A percentile compares a stretch with the other conserved stretches of the same genome.
These are phyloP conservation scores for Dendrolimus houi DNA, from an alignment of 2,888 invertebrate species.

Conservation along the genomic window DNA sequence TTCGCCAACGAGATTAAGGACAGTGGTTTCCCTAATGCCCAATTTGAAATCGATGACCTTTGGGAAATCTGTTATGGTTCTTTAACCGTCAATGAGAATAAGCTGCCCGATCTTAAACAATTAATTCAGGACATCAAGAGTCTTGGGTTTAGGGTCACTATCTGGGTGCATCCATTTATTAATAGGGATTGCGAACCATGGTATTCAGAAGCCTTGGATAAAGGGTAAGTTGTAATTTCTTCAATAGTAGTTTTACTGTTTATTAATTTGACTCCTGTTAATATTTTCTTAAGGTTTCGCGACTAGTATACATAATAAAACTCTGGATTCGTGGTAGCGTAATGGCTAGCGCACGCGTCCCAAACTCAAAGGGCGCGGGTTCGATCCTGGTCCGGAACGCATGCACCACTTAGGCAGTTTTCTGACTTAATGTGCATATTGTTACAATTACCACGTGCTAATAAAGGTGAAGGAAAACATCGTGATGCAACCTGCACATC, in stretches of 20 bases:
- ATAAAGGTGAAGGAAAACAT: too few species aligned
- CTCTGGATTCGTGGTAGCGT: too few species aligned
- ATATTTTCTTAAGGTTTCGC: too few species aligned
- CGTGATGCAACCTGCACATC: too few species aligned
- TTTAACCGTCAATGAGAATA: constrained; percentile 80
- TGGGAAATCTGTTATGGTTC: constrained; percentile 94
- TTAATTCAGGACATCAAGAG: constrained; percentile 78
- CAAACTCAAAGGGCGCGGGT: too few species aligned
- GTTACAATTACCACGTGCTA: too few species aligned
- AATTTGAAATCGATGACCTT: constrained; percentile 91
- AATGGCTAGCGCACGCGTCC: too few species aligned
- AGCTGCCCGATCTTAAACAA: constrained; percentile 81
- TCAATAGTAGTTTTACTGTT: neutral
- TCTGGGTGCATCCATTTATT: constrained; percentile 93
- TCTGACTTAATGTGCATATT: too few species aligned
- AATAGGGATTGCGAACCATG: constrained; percentile 81
- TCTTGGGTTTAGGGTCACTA: constrained; percentile 83
- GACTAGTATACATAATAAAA: too few species aligned
- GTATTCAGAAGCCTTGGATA: constrained; percentile 72
- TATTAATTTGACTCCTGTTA: too few species aligned
- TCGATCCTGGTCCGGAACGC: too few species aligned
- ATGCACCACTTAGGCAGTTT: too few species aligned
- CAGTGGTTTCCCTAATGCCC: constrained; percentile 81
- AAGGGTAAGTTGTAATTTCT: constrained; percentile 56
- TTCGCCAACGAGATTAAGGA: constrained; percentile 82